phyloP scores from a whole-genome alignment of 1,140 invertebrate genomes.

The Diorhabda sublineata region DNA sequence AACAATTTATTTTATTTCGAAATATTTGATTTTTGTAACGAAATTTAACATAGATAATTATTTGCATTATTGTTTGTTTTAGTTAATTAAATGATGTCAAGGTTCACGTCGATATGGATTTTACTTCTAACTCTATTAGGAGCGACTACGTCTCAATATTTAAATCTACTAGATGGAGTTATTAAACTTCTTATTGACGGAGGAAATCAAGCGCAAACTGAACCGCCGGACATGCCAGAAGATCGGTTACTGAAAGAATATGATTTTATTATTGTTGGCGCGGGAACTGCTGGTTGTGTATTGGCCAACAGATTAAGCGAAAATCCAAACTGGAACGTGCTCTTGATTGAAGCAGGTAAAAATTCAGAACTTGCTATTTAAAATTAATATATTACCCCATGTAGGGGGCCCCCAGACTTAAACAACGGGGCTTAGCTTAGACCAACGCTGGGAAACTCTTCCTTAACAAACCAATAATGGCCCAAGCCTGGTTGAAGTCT shows the following conservation, averaged over 20 bases:
- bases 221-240: slow-evolving; percentile 33
- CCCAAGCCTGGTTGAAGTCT: too few species aligned
- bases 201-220: slow-evolving; percentile 28
- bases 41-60: too few species aligned
- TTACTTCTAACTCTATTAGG: background rate
- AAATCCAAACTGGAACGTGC: slow-evolving; percentile 50
- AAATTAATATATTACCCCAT: too few species aligned
- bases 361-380: too few species aligned
- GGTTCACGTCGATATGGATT: background rate
- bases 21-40: too few species aligned
- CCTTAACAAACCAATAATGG: too few species aligned
- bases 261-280: slow-evolving; percentile 57
- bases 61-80: too few species aligned
- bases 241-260: slow-evolving; percentile 50
- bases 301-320: slow-evolving; percentile 59
- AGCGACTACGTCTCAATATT: background rate
- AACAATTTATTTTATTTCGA: too few species aligned
- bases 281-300: slow-evolving; percentile 63
- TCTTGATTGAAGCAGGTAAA: slow-evolving; percentile 59
- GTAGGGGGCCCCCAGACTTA: too few species aligned
- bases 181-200: slow-evolving; percentile 35
- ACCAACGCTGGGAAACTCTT: too few species aligned
- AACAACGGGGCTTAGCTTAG: too few species aligned
- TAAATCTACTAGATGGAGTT: slow-evolving; percentile 33
- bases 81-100: background rate